Percentiles rank a stretch among this genome's conserved stretches.
Evolutionary conservation across 2,888 invertebrate species (phyloP).

Genomic region (Ochropleura plecta): DNA sequence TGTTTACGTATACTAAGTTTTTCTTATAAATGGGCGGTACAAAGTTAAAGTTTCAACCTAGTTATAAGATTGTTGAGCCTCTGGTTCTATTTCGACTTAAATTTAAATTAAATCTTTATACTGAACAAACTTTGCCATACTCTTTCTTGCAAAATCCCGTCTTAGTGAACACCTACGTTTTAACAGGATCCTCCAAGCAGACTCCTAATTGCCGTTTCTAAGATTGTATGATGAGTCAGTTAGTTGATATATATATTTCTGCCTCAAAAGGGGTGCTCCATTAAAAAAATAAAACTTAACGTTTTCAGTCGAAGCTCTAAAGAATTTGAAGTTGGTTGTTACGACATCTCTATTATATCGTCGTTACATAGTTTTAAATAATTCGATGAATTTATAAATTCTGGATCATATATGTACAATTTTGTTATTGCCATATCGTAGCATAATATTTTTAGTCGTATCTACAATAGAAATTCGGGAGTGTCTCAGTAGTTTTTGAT

Average conservation of each 20-base stretch:
- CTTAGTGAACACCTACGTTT: no score
- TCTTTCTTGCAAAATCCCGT: no score
- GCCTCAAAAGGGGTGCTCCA: neutral
- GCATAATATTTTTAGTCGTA: neutral
- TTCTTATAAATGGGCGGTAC: constrained; percentile 1
- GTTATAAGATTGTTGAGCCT: constrained; percentile 44
- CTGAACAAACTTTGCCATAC: no score
- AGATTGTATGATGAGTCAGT: no score
- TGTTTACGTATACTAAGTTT: constrained; percentile 15
- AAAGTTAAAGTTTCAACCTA: constrained; percentile 48
- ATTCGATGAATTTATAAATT: neutral
- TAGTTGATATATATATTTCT: neutral
- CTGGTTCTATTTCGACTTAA: constrained; percentile 35
- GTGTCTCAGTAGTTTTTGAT: neutral
- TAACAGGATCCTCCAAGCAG: no score
- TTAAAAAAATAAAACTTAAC: neutral
- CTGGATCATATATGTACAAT: neutral
- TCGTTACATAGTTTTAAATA: neutral
- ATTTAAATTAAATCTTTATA: neutral
- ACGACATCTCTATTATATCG: neutral
- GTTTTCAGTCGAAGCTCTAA: neutral
- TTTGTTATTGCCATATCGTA: neutral
- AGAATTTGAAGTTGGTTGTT: neutral
- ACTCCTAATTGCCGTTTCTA: no score
- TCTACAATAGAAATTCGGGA: neutral